These are phyloP conservation scores for Malthinus flaveolus DNA, from an alignment of 2,888 invertebrate species.

Conservation along the genomic window DNA sequence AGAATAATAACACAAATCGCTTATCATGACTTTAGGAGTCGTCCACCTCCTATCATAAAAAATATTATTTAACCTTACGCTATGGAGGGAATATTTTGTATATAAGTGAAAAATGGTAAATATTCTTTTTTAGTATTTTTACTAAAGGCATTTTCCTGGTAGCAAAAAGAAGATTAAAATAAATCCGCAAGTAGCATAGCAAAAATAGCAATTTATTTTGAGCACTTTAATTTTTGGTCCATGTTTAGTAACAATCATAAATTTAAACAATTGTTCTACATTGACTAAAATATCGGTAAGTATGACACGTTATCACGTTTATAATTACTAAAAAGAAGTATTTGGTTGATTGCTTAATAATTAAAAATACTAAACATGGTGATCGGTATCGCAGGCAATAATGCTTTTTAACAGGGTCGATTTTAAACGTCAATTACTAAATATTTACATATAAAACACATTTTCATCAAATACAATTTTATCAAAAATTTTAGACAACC, in stretches of 20 bases:
- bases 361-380: constrained; percentile 35
- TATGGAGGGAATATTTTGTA: constrained; percentile 53
- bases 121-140: constrained; percentile 18
- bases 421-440: constrained; percentile 11
- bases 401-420: constrained; percentile 25
- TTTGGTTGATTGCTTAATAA: constrained; percentile 33
- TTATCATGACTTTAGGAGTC: constrained; percentile 46
- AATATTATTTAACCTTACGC: constrained; percentile 45
- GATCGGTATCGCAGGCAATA: constrained; percentile 33
- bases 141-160: constrained; percentile 44
- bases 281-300: constrained; percentile 32
- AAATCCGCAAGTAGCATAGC: constrained; percentile 35
- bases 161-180: constrained; percentile 33
- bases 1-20: constrained; percentile 56
- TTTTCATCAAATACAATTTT: constrained; percentile 20
- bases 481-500: constrained; percentile 19
- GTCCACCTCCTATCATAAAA: constrained; percentile 45
- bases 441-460: constrained; percentile 19
- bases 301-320: constrained; percentile 35
- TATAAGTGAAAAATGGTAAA: constrained; percentile 33
- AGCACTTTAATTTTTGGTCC: constrained; percentile 40
- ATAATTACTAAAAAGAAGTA: constrained; percentile 19
- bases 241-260: constrained; percentile 36
- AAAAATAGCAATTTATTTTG: constrained; percentile 38
- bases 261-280: constrained; percentile 23